Base-by-base conservation (phyloP, 2,113 vertebrate genomes). In the Amblyopsis rosae region DNA sequence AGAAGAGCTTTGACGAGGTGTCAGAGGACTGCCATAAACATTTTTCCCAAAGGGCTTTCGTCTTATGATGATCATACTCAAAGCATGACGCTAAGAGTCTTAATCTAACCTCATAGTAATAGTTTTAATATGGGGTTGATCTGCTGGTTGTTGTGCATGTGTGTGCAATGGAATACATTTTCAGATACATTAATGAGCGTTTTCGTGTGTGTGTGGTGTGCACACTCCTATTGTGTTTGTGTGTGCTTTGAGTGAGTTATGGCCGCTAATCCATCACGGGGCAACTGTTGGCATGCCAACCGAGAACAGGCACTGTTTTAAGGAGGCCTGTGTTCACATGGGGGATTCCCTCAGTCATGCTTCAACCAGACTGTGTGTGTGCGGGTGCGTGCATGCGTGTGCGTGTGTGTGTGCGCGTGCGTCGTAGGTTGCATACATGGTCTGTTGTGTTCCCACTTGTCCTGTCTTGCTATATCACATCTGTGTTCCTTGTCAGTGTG, bases 281-380 rank as follows among this genome's bases (percentile, higher is more conserved):
- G 62, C 12, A 49, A 59, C 10, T 11, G 58, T 64, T 8, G 73
- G 45, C 57, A 53, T 19, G 68, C 70, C 54, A 56, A 62, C 69
- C 10, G 71, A 85, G 84, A 89, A 91, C 87, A 92, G 83, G 68
- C 12, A 4, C 0, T 51, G 74, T 77, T 79, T 76, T 91, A 82
- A 88, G 70, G 56, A 72, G 65, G 59, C 4, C 32, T 59, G 53
- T 46, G 81, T 78, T 83, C 71, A 61, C 79, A 80, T 72, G 86
- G 84, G 73, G 87, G 83, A 86, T 84, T 84, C 81, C 85, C 81
- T 82, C 12, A 32, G 88, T 77, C 86, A 17, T 74, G 75, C 12
- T 62, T 70, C 64, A 77, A 70, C 73, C 76, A 13, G 62, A 35
- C 76, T 82, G 50, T 66, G 19, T 57, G 65, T 67, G 65, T 15